These are phyloP conservation scores for Cariama cristata DNA, from an alignment of 2,113 vertebrate genomes.

Conservation along the genomic window DNA sequence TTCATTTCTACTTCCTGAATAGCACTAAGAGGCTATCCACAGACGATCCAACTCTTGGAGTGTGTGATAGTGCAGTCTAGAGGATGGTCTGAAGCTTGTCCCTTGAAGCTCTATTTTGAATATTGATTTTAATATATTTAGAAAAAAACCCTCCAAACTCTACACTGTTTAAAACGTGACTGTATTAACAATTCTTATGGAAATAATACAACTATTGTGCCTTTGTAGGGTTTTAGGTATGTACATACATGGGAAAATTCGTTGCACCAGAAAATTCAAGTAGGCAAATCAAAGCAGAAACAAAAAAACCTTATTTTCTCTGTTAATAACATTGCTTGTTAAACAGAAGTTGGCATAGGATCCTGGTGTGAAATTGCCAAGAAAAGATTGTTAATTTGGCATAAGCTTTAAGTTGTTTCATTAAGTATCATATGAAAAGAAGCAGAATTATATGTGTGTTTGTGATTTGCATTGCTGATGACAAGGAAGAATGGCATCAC, in stretches of 20 bases:
- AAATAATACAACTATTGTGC: not conserved
- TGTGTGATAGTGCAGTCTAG: not conserved
- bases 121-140: not conserved
- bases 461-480: not conserved
- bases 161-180: not conserved
- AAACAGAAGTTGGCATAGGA: slow-evolving; percentile 59
- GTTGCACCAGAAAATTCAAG: not conserved
- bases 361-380: slow-evolving; percentile 29
- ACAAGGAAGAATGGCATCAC: not conserved
- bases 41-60: not conserved
- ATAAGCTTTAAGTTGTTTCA: slow-evolving; percentile 9
- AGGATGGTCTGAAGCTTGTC: not conserved
- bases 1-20: not conserved
- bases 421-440: slow-evolving; percentile 20
- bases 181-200: not conserved
- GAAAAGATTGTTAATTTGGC: slow-evolving; percentile 53
- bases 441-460: not conserved
- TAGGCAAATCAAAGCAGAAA: slow-evolving; percentile 42
- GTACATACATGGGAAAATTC: not conserved
- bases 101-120: not conserved
- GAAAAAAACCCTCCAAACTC: not conserved
- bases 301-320: slow-evolving; percentile 36
- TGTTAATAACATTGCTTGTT: slow-evolving; percentile 51
- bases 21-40: not conserved
- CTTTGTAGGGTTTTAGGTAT: not conserved